Evolutionary conservation across 2,888 invertebrate species (phyloP).

Genomic region (Nymphalis c-album): DNA sequence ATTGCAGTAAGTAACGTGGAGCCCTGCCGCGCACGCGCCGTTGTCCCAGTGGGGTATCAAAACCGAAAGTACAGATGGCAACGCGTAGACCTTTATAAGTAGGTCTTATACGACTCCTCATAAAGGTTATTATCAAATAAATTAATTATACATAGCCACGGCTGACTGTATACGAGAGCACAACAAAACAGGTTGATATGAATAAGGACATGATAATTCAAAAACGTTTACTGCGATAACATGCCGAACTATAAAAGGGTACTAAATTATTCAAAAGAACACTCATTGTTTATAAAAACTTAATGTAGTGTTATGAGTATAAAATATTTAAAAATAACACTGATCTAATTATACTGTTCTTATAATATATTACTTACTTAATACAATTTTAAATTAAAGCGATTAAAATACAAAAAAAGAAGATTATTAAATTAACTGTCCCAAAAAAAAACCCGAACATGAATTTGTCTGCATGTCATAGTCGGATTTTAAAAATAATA

Average conservation of each 20-base stretch:
- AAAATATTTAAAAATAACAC: neutral
- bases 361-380: neutral
- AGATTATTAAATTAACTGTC: too few species aligned
- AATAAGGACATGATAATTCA: slow-evolving; percentile 55
- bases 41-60: slow-evolving; percentile 58
- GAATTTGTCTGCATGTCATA: too few species aligned
- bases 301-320: slow-evolving; percentile 12
- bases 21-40: slow-evolving; percentile 61
- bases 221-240: slow-evolving; percentile 52
- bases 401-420: too few species aligned
- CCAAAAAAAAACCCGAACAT: too few species aligned
- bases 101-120: neutral
- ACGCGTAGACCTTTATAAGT: slow-evolving; percentile 6
- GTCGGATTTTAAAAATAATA: too few species aligned
- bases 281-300: slow-evolving; percentile 26
- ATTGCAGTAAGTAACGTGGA: slow-evolving; percentile 64
- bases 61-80: slow-evolving; percentile 22
- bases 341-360: neutral
- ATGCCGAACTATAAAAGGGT: slow-evolving; percentile 42
- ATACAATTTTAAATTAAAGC: too few species aligned
- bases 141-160: neutral
- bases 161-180: slow-evolving; percentile 24
- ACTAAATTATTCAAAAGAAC: slow-evolving; percentile 30
- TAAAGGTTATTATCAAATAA: slow-evolving; percentile 19
- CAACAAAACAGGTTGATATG: slow-evolving; percentile 53